Base-by-base conservation (phyloP, 2,797 vertebrate species). In the Danio choprae region DNA sequence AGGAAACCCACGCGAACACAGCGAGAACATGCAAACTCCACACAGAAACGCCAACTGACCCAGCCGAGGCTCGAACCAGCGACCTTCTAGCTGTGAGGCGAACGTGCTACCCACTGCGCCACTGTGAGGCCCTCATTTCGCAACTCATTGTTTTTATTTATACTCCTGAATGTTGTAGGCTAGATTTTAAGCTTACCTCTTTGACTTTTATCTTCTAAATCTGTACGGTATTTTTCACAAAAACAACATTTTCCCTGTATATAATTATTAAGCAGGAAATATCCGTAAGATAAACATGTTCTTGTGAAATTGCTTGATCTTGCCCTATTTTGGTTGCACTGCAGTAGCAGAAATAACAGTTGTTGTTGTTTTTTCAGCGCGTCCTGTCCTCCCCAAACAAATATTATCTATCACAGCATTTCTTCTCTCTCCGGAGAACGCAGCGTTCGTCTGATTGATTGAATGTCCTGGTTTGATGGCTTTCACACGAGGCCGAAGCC, bases 391-490 rank as follows among this genome's bases (percentile, higher is more conserved):
- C 40, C 13, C 29, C 13, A 44, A 12, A 58, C 70, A 72, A 44
- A 72, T 29, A 58, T 72, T 44, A 22, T 72, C 7, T 58, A 58
- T 72, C 53, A 72, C 40, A 4, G n/a, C 69, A 29, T 72, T 58
- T 56, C 53, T 29, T 58, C 53, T 72, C 55, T 29, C 53, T 58
- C 70, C 10, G 8, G 38, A 72, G 69, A 72, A 29, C 40, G 13
- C 53, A 16, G 18, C 18, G 13, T 58, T 56, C 58, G 70, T 72
- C 53, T 58, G 53, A 72, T 58, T 58, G 70, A 72, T 58, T 72
- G 70, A 72, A 58, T 15, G 40, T 72, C 70, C 44, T 58, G 70
- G 18, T 72, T 56, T 43, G 70, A 58, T 2, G 51, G 18, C 16
- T 72, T 56, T 58, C 70, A 72, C 40, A 1, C 7, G 51, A 56